Base-by-base conservation (phyloP, 2,113 vertebrate genomes). In the Vireo altiloquus region DNA sequence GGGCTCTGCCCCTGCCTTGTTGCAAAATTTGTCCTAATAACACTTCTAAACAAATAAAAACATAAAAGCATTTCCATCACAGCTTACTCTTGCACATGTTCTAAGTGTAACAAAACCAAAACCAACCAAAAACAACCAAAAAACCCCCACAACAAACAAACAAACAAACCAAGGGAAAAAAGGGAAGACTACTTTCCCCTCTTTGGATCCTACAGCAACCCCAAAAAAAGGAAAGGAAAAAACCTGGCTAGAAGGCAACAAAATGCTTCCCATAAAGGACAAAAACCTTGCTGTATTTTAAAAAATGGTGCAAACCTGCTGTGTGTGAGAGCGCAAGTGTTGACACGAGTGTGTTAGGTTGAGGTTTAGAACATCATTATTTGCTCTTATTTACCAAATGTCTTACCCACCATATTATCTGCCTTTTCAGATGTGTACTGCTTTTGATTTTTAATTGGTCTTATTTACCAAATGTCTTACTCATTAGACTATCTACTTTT, bases 381-480 rank as follows among this genome's bases (percentile, higher is more conserved):
- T 97, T 95, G 92, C 82, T 96, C 69, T 80, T 98, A 97, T 98
- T 98, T 98, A 96, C 96, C 54, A 59, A 98, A 97, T 98, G 95
- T 97, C 98, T 98, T 97, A 97, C 97, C 87, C 95, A 95, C 92
- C 95, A 92, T 95, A 98, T 97, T 98, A 98, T 98, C 97, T 97
- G 96, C 92, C 95, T 97, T 98, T 94, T 97, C 97, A 98, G 96
- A 96, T 97, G 97, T 97, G 97, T 90, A 71, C 92, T 82, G 80
- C 60, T 96, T 97, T 98, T 95, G 78, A 94, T 96, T 97, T 97
- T 97, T 97, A 98, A 97, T 97, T 97, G 96, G 64, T 96, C 87
- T 96, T 98, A 98, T 98, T 98, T 98, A 97, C 97, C 95, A 96
- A 98, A 97, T 97, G 96, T 96, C 97, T 98, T 98, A 97, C 77